These are phyloP conservation scores for Myodes glareolus DNA, from an alignment of 2,113 vertebrate species.

Conservation along the genomic window DNA sequence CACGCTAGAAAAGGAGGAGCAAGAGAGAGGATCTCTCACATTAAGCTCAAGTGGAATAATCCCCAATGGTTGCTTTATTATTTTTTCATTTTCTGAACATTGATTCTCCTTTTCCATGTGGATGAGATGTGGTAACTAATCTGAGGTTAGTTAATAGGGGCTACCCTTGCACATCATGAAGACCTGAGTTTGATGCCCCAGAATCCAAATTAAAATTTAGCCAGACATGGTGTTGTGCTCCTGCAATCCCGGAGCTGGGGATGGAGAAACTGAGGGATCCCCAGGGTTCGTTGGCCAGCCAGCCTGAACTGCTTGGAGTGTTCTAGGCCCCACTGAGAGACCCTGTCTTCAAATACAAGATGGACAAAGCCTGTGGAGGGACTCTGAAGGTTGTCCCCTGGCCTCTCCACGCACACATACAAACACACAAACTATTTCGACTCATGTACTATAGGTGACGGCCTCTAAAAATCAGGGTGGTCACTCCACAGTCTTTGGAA, in stretches of 20 bases:
- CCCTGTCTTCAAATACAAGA: background rate
- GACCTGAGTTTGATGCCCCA: background rate
- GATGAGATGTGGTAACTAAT: background rate
- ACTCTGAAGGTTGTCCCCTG: background rate
- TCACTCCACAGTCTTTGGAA: background rate
- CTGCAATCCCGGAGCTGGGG: background rate
- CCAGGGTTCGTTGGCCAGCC: background rate
- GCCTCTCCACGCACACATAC: background rate
- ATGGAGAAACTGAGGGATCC: background rate
- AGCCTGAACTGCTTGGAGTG: background rate
- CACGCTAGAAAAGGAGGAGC: background rate
- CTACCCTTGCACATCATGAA: background rate
- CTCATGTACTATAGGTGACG: background rate
- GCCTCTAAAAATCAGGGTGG: background rate
- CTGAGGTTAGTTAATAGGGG: background rate
- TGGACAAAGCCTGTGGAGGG: background rate
- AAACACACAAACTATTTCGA: background rate
- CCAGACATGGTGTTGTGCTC: background rate
- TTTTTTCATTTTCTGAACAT: conserved; percentile 18
- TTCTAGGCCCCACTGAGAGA: background rate
- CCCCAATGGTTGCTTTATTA: background rate
- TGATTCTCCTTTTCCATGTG: background rate
- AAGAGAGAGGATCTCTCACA: background rate
- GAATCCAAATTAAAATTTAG: background rate
- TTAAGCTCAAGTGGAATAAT: background rate